Evolutionary conservation across 1,140 invertebrate species (phyloP), one percentile per base, ranked within the genome.

Genomic region (Leptinotarsa undecemlineata): DNA sequence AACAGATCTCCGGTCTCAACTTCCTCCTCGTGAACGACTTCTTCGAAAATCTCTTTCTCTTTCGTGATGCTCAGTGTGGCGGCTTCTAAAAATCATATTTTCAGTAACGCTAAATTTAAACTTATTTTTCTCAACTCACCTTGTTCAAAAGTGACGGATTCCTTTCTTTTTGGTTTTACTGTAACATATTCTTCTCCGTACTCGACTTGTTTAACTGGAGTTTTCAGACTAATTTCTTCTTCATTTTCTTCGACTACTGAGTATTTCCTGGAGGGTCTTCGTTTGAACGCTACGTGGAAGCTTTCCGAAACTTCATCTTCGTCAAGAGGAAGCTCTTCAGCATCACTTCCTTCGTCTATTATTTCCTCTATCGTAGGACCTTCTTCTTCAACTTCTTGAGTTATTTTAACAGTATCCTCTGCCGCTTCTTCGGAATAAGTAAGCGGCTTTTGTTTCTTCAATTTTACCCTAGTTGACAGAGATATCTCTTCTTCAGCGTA

Each of bases 401-500:
- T 88, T 74, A 94, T 90, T 83, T 89, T 89, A 23, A 94, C 92
- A 3, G 90, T 91, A 73, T 91, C 89, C 87, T 94, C 91, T 51
- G 90, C 89, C 20, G 89, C 86, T 85, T 92, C 92, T 86, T 94
- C 92, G 11, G 87, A 89, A 84, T 90, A 93, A 8, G 92, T 93
- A 72, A 89, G 89, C 73, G 87, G 87, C 82, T 89, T 91, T 57
- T 91, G 91, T 79, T 91, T 85, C 76, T 89, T 94, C n/a, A 94
- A 76, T 86, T 92, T 92, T 4, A 94, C 90, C 86, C 93, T 94
- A 73, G 92, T 92, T 14, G 92, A 91, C 90, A 95, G 92, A 5
- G 92, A 93, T 76, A 95, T 92, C 85, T 95, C 92, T 87, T 95
- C 93, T 86, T 95, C 94, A 64, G 93, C 92, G 84, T 95, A 95